These are phyloP conservation scores for Oreochromis grahami DNA, from an alignment of 2,797 vertebrate species.

Conservation along the genomic window DNA sequence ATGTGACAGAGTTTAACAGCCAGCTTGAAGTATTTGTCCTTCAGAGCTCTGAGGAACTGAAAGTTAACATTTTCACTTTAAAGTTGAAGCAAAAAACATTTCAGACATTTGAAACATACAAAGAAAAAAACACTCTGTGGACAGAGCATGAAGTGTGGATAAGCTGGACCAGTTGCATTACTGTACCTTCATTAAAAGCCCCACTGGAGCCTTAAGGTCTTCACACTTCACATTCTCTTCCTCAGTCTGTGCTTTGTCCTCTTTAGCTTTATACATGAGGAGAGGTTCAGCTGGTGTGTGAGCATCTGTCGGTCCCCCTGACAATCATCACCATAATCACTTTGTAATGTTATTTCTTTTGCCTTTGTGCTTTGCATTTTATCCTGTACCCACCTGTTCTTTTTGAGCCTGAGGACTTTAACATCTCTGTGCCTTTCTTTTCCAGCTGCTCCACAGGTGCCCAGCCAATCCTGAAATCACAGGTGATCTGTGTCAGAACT, in stretches of 20 bases:
- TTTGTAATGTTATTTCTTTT: neutral
- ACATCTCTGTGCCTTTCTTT: neutral
- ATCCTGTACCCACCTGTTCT: neutral
- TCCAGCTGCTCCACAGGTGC: neutral
- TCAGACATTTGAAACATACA: neutral
- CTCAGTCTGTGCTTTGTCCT: neutral
- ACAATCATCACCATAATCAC: neutral
- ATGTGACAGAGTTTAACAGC: conserved; percentile 82
- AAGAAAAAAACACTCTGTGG: neutral
- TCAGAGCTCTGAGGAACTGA: conserved; percentile 84
- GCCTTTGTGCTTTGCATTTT: neutral
- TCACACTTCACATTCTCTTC: neutral
- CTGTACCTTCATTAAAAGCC: conserved; percentile 57
- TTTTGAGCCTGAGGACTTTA: neutral
- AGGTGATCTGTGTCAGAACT: neutral
- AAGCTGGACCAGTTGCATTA: neutral
- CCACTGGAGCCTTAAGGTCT: conserved; percentile 47
- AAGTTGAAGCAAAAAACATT: neutral
- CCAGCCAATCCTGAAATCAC: conserved; percentile 6
- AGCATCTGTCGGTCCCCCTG: neutral
- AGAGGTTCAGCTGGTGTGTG: neutral
- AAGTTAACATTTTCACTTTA: conserved; percentile 38
- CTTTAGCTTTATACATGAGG: neutral
- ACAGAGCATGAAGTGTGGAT: neutral
- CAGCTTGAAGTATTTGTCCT: conserved; percentile 68